phyloP scores from a whole-genome alignment of 2,113 vertebrate species.

The Nothocercus nigrocapillus region DNA sequence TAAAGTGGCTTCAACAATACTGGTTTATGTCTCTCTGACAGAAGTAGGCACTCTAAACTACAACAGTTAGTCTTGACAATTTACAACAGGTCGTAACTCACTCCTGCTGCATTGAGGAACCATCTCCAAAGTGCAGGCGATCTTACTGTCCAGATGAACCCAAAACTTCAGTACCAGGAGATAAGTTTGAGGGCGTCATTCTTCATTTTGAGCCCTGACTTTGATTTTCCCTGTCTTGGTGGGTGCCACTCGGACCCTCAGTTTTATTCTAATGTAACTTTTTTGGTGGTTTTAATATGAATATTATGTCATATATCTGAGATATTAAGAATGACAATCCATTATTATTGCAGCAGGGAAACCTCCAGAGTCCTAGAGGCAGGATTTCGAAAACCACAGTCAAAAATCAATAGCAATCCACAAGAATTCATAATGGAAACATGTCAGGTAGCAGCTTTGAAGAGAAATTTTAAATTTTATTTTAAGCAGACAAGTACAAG shows the following conservation, averaged over 20 bases:
- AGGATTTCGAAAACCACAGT: constrained; percentile 83
- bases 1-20: constrained; percentile 26
- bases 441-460: constrained; percentile 75
- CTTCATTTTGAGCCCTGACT: constrained; percentile 59
- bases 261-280: constrained; percentile 62
- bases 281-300: constrained; percentile 77
- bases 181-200: constrained; percentile 58
- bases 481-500: constrained; percentile 70
- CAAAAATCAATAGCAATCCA: constrained; percentile 88
- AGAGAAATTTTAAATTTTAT: constrained; percentile 71
- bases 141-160: constrained; percentile 39
- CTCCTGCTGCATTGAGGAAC: neutral
- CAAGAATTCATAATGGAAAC: constrained; percentile 83
- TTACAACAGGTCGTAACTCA: constrained; percentile 49
- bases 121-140: constrained; percentile 26
- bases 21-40: constrained; percentile 11
- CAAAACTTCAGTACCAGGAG: constrained; percentile 38
- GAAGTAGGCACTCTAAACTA: constrained; percentile 37
- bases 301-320: constrained; percentile 82
- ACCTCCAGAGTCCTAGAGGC: constrained; percentile 78
- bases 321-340: constrained; percentile 89
- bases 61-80: constrained; percentile 16
- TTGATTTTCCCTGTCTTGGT: constrained; percentile 56
- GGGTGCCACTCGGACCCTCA: constrained; percentile 11
- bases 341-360: constrained; percentile 83